These are phyloP conservation scores for Catharus fuscescens DNA, from an alignment of 2,113 vertebrate genomes.

Conservation along the genomic window DNA sequence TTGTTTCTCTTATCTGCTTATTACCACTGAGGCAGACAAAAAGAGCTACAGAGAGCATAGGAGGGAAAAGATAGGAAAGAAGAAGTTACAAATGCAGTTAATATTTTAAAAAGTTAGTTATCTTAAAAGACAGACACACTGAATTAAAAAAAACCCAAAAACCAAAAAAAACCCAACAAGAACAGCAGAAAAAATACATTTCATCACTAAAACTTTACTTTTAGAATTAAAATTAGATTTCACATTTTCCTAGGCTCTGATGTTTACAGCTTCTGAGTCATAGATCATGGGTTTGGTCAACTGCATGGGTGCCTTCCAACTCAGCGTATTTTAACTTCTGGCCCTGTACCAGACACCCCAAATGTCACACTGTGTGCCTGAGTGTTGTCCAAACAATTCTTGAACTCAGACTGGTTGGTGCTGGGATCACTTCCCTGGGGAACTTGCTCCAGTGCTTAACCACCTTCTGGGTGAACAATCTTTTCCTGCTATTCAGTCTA, in stretches of 20 bases:
- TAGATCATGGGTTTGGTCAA: not conserved
- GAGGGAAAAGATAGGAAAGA: not conserved
- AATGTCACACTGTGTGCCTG: not conserved
- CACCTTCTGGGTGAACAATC: not conserved
- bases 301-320: fast-evolving
- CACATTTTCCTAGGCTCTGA: not conserved
- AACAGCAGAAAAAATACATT: not conserved
- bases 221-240: not conserved
- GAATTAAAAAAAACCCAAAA: not conserved
- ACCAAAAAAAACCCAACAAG: too few relatives aligned
- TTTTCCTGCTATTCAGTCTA: not conserved
- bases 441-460: not conserved
- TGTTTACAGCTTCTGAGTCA: not conserved
- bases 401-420: not conserved
- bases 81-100: not conserved
- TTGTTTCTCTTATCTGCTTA: not conserved
- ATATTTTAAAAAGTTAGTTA: not conserved
- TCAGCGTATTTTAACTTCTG: not conserved
- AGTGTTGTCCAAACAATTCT: not conserved
- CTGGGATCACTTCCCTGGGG: not conserved
- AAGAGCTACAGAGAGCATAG: not conserved
- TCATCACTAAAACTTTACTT: not conserved
- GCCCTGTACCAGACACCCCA: too few relatives aligned
- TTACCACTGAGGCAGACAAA: not conserved
- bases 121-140: not conserved